Evolutionary conservation across 2,797 vertebrate genomes (phyloP), one percentile per base, ranked within the genome.

Genomic region (Todus mexicanus): DNA sequence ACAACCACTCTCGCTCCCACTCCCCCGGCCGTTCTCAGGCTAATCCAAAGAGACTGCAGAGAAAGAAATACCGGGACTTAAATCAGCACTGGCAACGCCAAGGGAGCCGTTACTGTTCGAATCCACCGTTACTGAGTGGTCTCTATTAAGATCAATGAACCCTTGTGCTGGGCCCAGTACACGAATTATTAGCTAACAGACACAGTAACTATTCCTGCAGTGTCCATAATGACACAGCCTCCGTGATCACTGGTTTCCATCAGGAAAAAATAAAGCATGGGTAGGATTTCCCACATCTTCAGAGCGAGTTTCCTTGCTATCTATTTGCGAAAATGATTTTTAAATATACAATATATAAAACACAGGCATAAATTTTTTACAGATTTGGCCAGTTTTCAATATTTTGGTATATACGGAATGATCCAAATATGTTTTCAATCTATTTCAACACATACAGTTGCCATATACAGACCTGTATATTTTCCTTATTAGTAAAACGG

Each of bases 361-460:
- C 71, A 66, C 78, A 78, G 96, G 85, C 78, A 63, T 74, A 85
- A 94, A 92, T 96, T 83, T 93, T 82, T 96, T 96, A 91, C 94
- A 93, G 94, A 97, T 96, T 95, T 96, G 96, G 92, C 92, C 91
- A 79, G 64, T 95, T 97, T 95, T 96, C 95, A 70, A 35, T 57
- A 90, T 92, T 95, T 92, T 45, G 63, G 85, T 89, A 21, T 42
- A 50, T 19, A n/a, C 48, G 40, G 81, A 48, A 42, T n/a, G 77
- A 64, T 75, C 72, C 82, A 91, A 95, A 94, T 96, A 94, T 96
- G 95, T 96, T 96, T 97, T 87, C 92, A 97, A 95, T 96, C 73
- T 93, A 93, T 94, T 94, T 96, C 90, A 93, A 97, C 91, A 93
- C 94, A 94, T 95, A 84, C 61, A 92, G 82, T 92, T 96, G 94